Conservation (phyloP, 2,113 vertebrate genomes). For the Myodes glareolus region DNA sequence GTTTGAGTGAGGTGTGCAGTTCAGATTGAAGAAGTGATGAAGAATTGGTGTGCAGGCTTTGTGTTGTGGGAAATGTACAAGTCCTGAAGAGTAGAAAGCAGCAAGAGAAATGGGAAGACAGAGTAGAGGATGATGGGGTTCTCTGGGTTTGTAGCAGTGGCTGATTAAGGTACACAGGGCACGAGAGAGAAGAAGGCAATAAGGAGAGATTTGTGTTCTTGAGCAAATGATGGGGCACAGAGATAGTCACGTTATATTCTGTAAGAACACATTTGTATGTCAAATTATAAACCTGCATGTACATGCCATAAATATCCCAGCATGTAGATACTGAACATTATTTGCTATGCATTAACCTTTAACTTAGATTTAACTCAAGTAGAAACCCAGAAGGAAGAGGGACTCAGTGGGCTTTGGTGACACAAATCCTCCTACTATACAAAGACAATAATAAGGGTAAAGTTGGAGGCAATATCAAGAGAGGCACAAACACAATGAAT, state of each 20-base stretch:
- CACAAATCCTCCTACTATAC: not conserved
- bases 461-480: not conserved
- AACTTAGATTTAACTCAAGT: not conserved
- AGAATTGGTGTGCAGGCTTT: not conserved
- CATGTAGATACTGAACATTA: not conserved
- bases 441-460: not conserved
- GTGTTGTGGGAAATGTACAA: not conserved
- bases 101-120: not conserved
- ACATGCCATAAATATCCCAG: not conserved
- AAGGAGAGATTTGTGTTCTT: not conserved
- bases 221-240: not conserved
- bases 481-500: not conserved
- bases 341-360: not conserved
- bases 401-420: not conserved
- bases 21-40: not conserved
- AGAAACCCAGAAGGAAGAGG: not conserved
- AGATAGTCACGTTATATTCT: not conserved
- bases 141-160: not conserved
- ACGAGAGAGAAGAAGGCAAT: not conserved
- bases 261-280: not conserved
- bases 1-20: not conserved
- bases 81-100: not conserved
- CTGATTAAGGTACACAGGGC: too few relatives aligned
- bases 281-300: not conserved
- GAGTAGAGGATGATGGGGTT: not conserved